Evolutionary conservation across 2,113 vertebrate species (phyloP).

Genomic region (Podarcis cretensis): DNA sequence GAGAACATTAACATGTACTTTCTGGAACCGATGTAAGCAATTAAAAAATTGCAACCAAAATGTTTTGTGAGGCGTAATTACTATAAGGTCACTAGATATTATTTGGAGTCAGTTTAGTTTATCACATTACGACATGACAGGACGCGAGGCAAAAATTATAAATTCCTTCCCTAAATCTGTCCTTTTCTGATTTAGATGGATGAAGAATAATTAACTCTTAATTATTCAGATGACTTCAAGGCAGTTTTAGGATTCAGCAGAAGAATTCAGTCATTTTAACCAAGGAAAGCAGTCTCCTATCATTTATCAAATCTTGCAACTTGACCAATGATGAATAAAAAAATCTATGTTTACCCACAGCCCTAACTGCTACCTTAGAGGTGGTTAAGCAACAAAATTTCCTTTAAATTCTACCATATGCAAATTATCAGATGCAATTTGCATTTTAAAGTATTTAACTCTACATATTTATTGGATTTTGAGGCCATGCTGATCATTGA

Average conservation of each 20-base stretch:
- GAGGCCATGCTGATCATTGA: conserved; percentile 99
- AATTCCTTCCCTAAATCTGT: conserved; percentile 99
- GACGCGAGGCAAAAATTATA: conserved; percentile 97
- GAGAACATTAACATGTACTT: conserved; percentile 89
- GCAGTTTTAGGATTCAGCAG: conserved; percentile 94
- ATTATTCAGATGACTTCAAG: conserved; percentile 99
- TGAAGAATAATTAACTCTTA: conserved; percentile 99
- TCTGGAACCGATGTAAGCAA: conserved; percentile 91
- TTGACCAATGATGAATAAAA: conserved; percentile 94
- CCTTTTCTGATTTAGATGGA: conserved; percentile 99
- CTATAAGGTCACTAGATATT: conserved; percentile 99
- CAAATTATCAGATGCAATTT: conserved; percentile 96
- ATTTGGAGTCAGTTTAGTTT: conserved; percentile 99
- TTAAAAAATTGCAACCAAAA: conserved; percentile 93
- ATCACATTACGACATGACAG: conserved; percentile 97
- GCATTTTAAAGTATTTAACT: conserved; percentile 99
- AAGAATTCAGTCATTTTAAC: conserved; percentile 92
- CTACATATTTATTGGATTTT: conserved; percentile 99
- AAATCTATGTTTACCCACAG: conserved; percentile 85
- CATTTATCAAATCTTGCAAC: conserved; percentile 93
- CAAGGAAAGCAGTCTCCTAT: conserved; percentile 91
- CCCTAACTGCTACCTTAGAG: conserved; percentile 93
- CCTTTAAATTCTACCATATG: conserved; percentile 99
- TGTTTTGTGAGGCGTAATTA: conserved; percentile 94
- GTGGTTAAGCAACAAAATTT: conserved; percentile 96